phyloP scores from a whole-genome alignment of 2,113 vertebrate genomes.

The Pandion haliaetus region DNA sequence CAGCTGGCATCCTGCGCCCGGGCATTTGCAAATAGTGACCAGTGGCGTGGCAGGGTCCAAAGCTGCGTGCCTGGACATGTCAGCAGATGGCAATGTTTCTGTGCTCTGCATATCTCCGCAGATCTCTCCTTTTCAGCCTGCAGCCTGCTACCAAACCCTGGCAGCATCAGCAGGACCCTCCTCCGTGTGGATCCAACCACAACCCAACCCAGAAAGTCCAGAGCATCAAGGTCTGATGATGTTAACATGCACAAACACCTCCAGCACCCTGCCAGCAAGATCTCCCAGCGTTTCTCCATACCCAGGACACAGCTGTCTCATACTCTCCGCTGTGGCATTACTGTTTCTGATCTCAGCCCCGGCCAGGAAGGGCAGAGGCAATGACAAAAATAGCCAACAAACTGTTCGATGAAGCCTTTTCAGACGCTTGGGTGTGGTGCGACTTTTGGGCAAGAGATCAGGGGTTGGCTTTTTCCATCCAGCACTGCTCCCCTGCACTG shows the following conservation, averaged over 20 bases:
- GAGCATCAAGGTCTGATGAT: accelerated
- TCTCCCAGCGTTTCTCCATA: neutral
- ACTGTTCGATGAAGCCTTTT: neutral
- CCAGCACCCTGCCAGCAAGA: neutral
- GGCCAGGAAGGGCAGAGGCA: constrained; percentile 44
- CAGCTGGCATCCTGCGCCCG: accelerated
- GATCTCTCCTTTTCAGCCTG: neutral
- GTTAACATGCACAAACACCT: neutral
- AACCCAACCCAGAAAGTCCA: neutral
- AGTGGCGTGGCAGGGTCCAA: neutral
- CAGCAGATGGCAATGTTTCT: constrained; percentile 70
- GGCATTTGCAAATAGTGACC: neutral
- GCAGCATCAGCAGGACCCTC: neutral
- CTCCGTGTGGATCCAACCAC: neutral
- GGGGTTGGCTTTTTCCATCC: constrained; percentile 17
- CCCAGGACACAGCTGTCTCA: neutral
- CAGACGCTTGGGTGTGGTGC: neutral
- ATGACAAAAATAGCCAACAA: constrained; percentile 26
- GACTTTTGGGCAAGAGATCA: neutral
- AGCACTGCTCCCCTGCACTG: neutral
- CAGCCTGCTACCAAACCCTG: accelerated
- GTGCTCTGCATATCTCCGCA: neutral
- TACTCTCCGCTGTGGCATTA: neutral
- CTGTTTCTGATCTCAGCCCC: neutral
- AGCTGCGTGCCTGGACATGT: neutral